Conservation (phyloP, 1,140 invertebrate species). For the Drosophila carrolli region DNA sequence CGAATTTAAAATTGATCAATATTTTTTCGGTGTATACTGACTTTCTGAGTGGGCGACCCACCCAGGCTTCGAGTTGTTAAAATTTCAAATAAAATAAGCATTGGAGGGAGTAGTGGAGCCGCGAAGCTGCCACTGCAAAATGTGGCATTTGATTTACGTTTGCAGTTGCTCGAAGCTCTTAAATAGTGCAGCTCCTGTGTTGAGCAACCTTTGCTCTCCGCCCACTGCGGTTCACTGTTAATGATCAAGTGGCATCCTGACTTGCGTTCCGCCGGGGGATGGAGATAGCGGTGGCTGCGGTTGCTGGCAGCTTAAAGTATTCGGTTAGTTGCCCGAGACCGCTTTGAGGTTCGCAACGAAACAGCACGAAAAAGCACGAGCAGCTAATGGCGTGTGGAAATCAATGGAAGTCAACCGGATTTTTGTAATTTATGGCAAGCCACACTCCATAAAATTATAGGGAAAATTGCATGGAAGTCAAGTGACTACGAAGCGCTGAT, state of each 20-base stretch:
- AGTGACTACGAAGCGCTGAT: constrained; percentile 2
- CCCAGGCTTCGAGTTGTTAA: constrained; percentile 44
- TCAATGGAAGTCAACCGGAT: constrained; percentile 35
- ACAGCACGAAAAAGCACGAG: constrained; percentile 15
- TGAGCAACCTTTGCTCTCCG: not conserved
- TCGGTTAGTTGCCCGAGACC: constrained; percentile 9
- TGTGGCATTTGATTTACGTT: constrained; percentile 78
- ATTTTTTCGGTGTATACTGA: not conserved
- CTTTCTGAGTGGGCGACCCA: constrained; percentile 1
- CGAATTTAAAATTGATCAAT: no score
- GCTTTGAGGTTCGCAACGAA: not conserved
- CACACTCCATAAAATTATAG: constrained; percentile 2
- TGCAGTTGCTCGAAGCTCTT: constrained; percentile 65
- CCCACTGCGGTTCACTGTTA: constrained; percentile 32
- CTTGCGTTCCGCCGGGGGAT: not conserved
- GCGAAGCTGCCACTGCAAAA: constrained; percentile 47
- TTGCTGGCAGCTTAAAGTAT: constrained; percentile 29
- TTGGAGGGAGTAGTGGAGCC: not conserved
- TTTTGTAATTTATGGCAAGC: constrained; percentile 28
- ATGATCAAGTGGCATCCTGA: constrained; percentile 51
- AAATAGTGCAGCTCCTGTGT: constrained; percentile 33
- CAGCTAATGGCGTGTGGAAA: constrained; percentile 50
- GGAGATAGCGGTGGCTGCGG: not conserved
- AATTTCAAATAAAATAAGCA: constrained; percentile 68
- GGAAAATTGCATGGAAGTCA: not conserved